phyloP scores from a whole-genome alignment of 2,113 vertebrate genomes.

The Bucco capensis region DNA sequence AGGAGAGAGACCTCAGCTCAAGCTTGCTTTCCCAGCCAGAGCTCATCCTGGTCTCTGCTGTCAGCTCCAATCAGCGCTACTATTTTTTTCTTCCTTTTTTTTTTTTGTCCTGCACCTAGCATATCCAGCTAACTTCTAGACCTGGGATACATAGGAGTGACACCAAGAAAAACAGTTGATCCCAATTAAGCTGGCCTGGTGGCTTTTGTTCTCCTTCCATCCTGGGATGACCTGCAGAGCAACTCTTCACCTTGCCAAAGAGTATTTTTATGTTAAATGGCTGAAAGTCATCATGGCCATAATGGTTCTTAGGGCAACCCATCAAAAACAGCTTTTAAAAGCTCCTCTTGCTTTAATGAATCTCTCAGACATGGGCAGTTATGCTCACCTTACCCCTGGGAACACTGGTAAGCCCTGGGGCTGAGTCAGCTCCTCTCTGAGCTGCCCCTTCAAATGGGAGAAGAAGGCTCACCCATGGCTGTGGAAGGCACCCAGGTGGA shows the following conservation, averaged over 20 bases:
- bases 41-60: neutral
- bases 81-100: neutral
- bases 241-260: neutral
- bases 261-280: neutral
- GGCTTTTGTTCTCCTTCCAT: neutral
- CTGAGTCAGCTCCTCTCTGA: neutral
- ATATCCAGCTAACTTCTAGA: neutral
- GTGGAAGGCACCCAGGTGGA: fast-evolving
- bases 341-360: neutral
- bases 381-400: neutral
- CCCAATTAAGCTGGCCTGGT: neutral
- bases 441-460: neutral
- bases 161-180: neutral
- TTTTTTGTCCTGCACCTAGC: neutral
- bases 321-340: neutral
- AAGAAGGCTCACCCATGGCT: neutral
- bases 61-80: neutral
- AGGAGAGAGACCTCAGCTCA: neutral
- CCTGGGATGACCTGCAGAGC: neutral
- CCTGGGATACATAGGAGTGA: neutral
- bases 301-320: constrained; percentile 17
- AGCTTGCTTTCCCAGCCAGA: neutral
- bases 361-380: fast-evolving
- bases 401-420: neutral
- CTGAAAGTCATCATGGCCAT: neutral